phyloP scores from a whole-genome alignment of 2,888 invertebrate species.

The Lasius platythorax region DNA sequence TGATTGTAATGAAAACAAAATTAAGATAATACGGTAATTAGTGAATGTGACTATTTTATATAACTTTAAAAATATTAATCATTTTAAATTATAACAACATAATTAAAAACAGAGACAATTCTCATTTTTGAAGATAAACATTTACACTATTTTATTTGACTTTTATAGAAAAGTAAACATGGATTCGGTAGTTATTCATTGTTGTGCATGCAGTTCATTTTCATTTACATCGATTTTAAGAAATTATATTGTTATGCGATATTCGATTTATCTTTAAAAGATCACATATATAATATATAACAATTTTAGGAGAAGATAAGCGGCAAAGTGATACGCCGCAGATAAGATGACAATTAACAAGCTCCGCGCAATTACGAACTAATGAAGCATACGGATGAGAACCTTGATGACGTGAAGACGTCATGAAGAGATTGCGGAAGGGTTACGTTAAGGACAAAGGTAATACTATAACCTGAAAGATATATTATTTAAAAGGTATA shows the following conservation, averaged over 20 bases:
- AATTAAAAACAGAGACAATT: not conserved
- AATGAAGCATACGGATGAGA: constrained; percentile 33
- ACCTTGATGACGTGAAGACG: not conserved
- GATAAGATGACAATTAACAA: constrained; percentile 25
- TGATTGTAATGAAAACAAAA: not conserved
- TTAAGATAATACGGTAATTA: not conserved
- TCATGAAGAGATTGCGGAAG: constrained; percentile 26
- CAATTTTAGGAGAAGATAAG: constrained; percentile 11
- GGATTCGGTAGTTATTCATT: not conserved
- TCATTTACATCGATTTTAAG: not conserved
- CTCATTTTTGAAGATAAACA: not conserved
- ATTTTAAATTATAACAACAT: not conserved
- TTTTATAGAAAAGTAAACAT: not conserved
- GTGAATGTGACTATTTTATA: not conserved
- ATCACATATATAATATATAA: not conserved
- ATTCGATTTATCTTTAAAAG: constrained; percentile 14
- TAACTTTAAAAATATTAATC: not conserved
- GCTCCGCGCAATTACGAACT: constrained; percentile 15
- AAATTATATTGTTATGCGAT: not conserved
- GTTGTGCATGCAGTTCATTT: not conserved
- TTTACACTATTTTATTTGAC: not conserved
- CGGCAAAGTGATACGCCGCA: not conserved
- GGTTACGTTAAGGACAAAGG: not conserved
- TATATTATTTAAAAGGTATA: not conserved
- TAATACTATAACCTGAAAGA: not conserved